Conservation (phyloP, 2,797 vertebrate genomes). For the Bufotes viridis region DNA sequence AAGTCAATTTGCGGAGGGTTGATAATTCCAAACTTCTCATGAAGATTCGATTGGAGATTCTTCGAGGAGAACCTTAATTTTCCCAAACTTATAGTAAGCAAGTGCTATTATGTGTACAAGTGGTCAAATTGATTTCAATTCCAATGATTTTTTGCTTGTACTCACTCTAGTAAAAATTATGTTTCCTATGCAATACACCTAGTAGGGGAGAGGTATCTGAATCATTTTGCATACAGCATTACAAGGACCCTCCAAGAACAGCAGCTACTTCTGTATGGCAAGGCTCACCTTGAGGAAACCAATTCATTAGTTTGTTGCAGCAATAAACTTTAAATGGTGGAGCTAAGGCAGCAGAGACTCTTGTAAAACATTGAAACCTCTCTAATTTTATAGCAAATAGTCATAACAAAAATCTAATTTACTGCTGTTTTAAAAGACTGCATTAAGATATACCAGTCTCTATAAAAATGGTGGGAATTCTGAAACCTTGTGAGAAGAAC, state of each 20-base stretch:
- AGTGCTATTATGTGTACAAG: background rate
- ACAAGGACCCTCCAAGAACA: background rate
- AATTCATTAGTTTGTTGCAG: constrained; percentile 36
- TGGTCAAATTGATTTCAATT: background rate
- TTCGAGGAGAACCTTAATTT: background rate
- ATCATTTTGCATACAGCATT: background rate
- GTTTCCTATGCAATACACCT: background rate
- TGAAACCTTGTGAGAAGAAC: background rate
- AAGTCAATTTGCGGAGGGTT: background rate
- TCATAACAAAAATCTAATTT: constrained; percentile 43
- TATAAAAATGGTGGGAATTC: constrained; percentile 15
- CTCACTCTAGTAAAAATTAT: background rate
- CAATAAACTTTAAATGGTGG: constrained; percentile 37
- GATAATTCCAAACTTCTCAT: background rate
- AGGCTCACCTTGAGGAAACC: constrained; percentile 17
- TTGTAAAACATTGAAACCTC: constrained; percentile 43
- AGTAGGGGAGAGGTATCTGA: background rate
- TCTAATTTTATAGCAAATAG: constrained; percentile 48
- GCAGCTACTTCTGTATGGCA: background rate
- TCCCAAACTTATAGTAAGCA: background rate
- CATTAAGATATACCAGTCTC: constrained; percentile 24
- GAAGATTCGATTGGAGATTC: background rate
- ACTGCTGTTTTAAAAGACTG: constrained; percentile 27
- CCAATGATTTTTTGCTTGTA: background rate
- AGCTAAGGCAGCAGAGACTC: background rate